Percentiles rank a stretch among this genome's conserved stretches.
Conservation (phyloP, 2,797 vertebrate genomes). For the Chiroxiphia lanceolata region DNA sequence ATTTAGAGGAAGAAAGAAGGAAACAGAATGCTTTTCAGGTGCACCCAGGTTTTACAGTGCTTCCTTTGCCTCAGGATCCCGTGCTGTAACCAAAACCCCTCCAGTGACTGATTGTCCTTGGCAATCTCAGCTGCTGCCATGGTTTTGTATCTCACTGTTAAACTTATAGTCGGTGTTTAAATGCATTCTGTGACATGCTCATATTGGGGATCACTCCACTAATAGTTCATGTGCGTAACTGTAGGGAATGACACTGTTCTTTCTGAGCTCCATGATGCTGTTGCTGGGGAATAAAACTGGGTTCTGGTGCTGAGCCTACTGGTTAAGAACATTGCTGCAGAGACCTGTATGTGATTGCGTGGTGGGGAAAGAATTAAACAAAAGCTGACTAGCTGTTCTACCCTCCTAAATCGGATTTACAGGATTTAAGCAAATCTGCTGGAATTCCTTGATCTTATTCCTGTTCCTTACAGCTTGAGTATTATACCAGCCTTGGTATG, state of each 20-base stretch:
- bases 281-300: neutral
- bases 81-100: neutral
- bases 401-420: constrained; percentile 55
- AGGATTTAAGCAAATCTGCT: constrained; percentile 61
- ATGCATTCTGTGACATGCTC: neutral
- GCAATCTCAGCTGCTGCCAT: neutral
- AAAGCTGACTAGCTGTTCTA: constrained; percentile 58
- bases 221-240: neutral
- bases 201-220: neutral
- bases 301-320: neutral
- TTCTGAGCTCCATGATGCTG: neutral
- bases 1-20: neutral
- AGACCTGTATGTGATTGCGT: neutral
- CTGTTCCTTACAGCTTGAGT: neutral
- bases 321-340: neutral
- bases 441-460: constrained; percentile 62
- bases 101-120: neutral
- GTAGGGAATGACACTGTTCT: neutral
- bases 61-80: neutral
- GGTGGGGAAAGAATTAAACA: constrained; percentile 34
- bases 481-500: neutral
- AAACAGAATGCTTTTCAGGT: neutral
- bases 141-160: neutral
- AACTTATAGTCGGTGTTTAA: neutral
- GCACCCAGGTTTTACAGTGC: neutral